Conservation (phyloP, 2,797 vertebrate species). For the Clarias fuscus region DNA sequence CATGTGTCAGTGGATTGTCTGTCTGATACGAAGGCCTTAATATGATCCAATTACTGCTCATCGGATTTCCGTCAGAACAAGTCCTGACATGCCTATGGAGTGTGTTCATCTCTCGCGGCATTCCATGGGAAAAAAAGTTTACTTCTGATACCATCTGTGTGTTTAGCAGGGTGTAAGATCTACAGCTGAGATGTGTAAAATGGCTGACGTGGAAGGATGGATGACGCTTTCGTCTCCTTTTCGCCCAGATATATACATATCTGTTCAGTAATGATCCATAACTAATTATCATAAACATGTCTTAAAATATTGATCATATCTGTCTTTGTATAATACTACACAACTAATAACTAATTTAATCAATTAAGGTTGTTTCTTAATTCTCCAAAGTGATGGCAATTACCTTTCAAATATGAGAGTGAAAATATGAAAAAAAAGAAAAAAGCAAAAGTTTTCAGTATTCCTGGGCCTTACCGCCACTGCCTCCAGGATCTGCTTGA, state of each 20-base stretch:
- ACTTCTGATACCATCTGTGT: slow-evolving; percentile 38
- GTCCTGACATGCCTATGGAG: slow-evolving; percentile 35
- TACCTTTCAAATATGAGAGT: background rate
- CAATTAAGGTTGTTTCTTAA: background rate
- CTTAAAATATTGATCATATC: background rate
- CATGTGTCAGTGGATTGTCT: background rate
- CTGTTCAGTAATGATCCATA: background rate
- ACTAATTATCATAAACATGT: background rate
- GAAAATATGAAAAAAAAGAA: background rate
- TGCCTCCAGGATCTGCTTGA: slow-evolving; percentile 89
- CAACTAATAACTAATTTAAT: too few relatives aligned
- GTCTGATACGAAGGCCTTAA: slow-evolving; percentile 8
- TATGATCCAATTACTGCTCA: slow-evolving; percentile 10
- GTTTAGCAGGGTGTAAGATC: slow-evolving; percentile 42
- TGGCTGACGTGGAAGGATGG: background rate
- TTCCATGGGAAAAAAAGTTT: slow-evolving; percentile 17
- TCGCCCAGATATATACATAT: background rate
- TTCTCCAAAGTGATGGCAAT: too few relatives aligned
- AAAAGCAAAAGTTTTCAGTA: background rate
- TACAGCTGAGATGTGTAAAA: slow-evolving; percentile 27
- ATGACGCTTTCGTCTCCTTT: background rate
- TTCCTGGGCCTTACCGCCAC: slow-evolving; percentile 75
- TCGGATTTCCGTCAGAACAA: slow-evolving; percentile 30
- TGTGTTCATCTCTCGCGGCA: slow-evolving; percentile 15
- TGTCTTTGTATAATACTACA: background rate